Base-by-base conservation (phyloP, 2,888 invertebrate genomes). In the Ornithoptera alexandrae region DNA sequence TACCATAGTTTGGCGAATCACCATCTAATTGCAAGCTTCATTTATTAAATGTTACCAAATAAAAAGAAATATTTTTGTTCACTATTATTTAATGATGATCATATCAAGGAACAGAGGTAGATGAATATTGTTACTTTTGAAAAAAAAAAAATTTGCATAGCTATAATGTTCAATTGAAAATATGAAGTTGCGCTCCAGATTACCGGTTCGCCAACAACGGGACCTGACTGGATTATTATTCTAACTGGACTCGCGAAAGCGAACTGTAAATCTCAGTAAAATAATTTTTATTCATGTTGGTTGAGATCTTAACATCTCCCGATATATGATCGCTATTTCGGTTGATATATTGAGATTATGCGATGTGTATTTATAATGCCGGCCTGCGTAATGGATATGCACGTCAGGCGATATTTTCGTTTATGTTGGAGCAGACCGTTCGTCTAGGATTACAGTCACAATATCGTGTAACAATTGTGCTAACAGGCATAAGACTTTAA, bases 301-400 rank as follows among this genome's bases (percentile, higher is more conserved):
- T 50, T 50, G 15, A 5, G 50, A 53, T 53, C 18, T 53, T 53
- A 53, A n/a, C 18, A 53, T n/a, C 18, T 58, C 20, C 22, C 3
- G 5, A 24, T 60, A 64, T 24, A 60, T n/a, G 58, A 30, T 30
- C 22, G 30, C 53, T 64, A 69, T 69, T 69, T 69, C 22, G 50
- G 50, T 69, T 15, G 30, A 61, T 57, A 24, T 22, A 42, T 24
- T 57, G 20, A 30, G 24, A 65, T 65, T 62, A 65, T 42, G 61
- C 62, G 62, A 67, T 60, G 59, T 59, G 58, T 12, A 42, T 67
- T 39, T 67, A 66, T 67, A 42, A 30, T 53, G 42, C 17, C 7
- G 30, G n/a, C 56, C 36, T n/a, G 53, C 67, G 70, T 66, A 63
- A 66, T 66, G 24, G 69, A 69, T 69, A 57, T 62, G 39, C 18